Conservation (phyloP, 2,797 vertebrate species). For the Moxostoma hubbsi region DNA sequence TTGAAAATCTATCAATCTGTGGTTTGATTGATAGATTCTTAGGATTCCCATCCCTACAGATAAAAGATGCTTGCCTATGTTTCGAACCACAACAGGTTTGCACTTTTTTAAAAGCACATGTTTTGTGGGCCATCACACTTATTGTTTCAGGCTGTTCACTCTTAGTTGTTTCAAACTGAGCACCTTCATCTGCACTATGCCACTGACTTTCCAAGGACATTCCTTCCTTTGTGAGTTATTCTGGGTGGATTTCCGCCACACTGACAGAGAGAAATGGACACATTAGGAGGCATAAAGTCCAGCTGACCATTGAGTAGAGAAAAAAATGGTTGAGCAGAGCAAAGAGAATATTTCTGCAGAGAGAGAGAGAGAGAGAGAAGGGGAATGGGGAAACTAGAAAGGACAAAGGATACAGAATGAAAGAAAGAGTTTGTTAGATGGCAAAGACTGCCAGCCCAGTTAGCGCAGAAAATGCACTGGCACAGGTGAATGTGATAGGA, state of each 20-base stretch:
- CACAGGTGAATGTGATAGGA: slow-evolving; percentile 47
- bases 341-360: slow-evolving; percentile 1
- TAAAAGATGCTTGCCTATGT: background rate
- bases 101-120: background rate
- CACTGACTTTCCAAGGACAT: slow-evolving; percentile 30
- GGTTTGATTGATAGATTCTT: too few relatives aligned
- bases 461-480: slow-evolving; percentile 42
- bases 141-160: slow-evolving; percentile 2
- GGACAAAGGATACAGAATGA: slow-evolving; percentile 30
- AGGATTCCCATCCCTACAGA: background rate
- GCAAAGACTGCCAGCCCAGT: slow-evolving; percentile 43
- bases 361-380: background rate
- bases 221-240: slow-evolving; percentile 23
- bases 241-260: slow-evolving; percentile 15
- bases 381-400: background rate
- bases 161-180: slow-evolving; percentile 12
- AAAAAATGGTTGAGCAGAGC: slow-evolving; percentile 3
- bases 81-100: slow-evolving; percentile 15
- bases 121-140: background rate
- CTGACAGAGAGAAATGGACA: slow-evolving; percentile 28
- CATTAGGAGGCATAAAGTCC: slow-evolving; percentile 20
- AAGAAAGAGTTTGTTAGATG: slow-evolving; percentile 38
- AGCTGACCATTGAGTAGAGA: slow-evolving; percentile 18
- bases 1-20: too few relatives aligned
- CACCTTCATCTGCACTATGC: slow-evolving; percentile 2